Evolutionary conservation across 2,888 invertebrate species (phyloP), one percentile per base, ranked within the genome.

Genomic region (Camponotus fellah): DNA sequence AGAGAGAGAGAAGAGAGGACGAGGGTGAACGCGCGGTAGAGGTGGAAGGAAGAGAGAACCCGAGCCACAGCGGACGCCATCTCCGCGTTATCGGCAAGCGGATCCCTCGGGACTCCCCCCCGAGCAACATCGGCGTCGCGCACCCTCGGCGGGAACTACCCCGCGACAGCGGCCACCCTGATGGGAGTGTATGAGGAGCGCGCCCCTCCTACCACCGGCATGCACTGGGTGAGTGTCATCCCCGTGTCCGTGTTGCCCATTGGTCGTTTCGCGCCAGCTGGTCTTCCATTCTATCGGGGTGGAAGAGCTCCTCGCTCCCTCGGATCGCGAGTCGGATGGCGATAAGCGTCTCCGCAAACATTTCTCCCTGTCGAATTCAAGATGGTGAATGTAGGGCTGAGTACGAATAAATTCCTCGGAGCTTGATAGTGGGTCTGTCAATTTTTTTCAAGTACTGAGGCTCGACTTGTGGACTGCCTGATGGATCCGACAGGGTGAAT

Each of bases 181-280:
- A 98, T 98, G 98, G 98, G 98, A 97, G 97, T 98, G 96, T 98
- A 97, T 97, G 97, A 97, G 96, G 97, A 97, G 96, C 96, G 96
- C 95, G 96, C 95, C 95, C 95, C 95, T 95, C 96, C 96, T 96
- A 97, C 97, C 96, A 97, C 97, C 97, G 98, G 97, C 96, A 97
- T 98, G 98, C 98, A 98, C 97, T 98, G 98, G 98, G 98, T 98
- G 96, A 97, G 97, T 95, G 89, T 93, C 90, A 89, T 91, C 87
- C 88, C 87, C 86, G 65, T 87, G 83, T 87, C 83, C 79, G 77
- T 76, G 77, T 84, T 85, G 85, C 89, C 85, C 76, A 86, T 90
- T 87, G 87, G 86, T 85, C 83, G 77, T 80, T 21, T 82, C 71
- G 72, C 85, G 53, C 58, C 56, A 56, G 46, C 72, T 60, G 72